Percentiles rank a stretch among this genome's conserved stretches.
Conservation (phyloP, 2,888 invertebrate species). For the Chymomyza fuscimana region DNA sequence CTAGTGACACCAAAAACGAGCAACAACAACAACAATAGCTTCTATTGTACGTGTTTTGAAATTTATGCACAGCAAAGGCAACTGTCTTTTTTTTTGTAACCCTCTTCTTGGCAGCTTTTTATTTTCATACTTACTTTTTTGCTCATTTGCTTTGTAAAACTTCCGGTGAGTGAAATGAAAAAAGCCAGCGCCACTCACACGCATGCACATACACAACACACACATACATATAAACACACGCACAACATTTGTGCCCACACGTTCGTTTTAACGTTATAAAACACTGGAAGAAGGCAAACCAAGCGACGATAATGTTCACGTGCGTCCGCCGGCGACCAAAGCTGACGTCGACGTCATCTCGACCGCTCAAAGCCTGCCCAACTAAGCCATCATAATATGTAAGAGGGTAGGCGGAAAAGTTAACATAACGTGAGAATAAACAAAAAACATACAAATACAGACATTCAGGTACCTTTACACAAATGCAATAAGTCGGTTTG, state of each 20-base stretch:
- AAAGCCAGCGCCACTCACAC: conserved; percentile 32
- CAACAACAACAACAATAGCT: conserved; percentile 43
- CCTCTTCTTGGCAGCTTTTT: conserved; percentile 37
- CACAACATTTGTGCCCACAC: conserved; percentile 49
- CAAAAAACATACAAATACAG: too few relatives aligned
- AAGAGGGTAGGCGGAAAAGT: too few relatives aligned
- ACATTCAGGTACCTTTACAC: too few relatives aligned
- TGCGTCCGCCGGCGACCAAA: conserved; percentile 53
- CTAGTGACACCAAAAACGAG: conserved; percentile 49
- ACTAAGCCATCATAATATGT: background rate
- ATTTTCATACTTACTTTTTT: conserved; percentile 55
- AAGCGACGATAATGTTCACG: conserved; percentile 45
- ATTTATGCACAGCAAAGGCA: conserved; percentile 60
- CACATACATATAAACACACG: background rate
- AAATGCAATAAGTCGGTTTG: too few relatives aligned
- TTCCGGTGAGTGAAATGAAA: conserved; percentile 54
- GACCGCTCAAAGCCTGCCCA: background rate
- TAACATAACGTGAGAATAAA: too few relatives aligned
- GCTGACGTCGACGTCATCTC: conserved; percentile 16
- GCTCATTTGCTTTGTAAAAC: conserved; percentile 70
- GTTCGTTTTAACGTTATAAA: conserved; percentile 57
- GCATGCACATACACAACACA: conserved; percentile 3
- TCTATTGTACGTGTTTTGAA: conserved; percentile 74
- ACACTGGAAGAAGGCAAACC: conserved; percentile 3
- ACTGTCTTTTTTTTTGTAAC: conserved; percentile 31